Percentiles rank a stretch among this genome's conserved stretches.
These are phyloP conservation scores for Dipodomys merriami DNA, from an alignment of 2,113 vertebrate species.

Conservation along the genomic window DNA sequence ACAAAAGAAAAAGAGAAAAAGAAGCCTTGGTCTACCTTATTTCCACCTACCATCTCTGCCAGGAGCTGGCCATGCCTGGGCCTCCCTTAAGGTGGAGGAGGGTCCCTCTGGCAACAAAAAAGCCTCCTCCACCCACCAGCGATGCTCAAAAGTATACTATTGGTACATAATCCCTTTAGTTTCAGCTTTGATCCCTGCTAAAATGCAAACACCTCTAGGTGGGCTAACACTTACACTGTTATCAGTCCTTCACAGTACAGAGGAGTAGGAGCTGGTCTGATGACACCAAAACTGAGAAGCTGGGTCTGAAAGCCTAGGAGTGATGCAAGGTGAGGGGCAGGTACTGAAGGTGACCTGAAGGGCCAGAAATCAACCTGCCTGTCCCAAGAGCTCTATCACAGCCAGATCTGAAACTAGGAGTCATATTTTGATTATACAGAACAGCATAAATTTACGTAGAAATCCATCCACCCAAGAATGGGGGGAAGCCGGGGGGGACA, in stretches of 20 bases:
- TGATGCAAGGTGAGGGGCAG: background rate
- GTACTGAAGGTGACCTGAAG: background rate
- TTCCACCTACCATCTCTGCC: background rate
- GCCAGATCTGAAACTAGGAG: background rate
- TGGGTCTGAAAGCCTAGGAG: background rate
- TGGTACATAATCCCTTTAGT: slow-evolving; percentile 76
- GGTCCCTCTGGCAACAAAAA: slow-evolving; percentile 38
- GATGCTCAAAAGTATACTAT: slow-evolving; percentile 71
- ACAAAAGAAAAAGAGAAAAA: background rate
- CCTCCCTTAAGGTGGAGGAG: background rate
- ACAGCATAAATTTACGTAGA: background rate
- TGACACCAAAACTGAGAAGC: background rate
- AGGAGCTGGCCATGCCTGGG: background rate
- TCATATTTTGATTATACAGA: background rate
- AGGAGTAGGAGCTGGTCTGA: background rate
- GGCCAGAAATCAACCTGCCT: background rate
- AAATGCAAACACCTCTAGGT: slow-evolving; percentile 76
- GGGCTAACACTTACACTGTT: slow-evolving; percentile 67
- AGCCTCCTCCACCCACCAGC: slow-evolving; percentile 52
- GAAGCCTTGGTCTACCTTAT: background rate
- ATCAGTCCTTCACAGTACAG: slow-evolving; percentile 63
- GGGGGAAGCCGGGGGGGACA: background rate
- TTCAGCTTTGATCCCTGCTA: slow-evolving; percentile 78
- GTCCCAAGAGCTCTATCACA: background rate
- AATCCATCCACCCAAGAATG: background rate